Percentiles rank a stretch among this genome's conserved stretches.
phyloP scores from a whole-genome alignment of 2,888 invertebrate species.

The Acanthosepion lycidas region DNA sequence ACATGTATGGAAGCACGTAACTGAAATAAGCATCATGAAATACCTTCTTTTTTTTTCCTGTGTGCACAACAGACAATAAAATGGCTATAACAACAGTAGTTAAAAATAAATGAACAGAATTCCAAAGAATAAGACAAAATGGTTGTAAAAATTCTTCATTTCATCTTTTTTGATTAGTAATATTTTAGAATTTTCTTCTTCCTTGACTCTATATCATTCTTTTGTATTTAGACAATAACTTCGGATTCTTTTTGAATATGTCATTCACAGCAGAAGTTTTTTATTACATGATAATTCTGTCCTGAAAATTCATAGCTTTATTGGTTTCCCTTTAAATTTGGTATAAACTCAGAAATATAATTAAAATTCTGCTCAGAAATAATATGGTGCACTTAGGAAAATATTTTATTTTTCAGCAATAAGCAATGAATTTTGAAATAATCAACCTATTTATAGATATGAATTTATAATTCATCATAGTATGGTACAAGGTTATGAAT shows the following conservation, averaged over 20 bases:
- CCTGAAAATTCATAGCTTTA: neutral
- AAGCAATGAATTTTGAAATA: neutral
- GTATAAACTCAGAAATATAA: neutral
- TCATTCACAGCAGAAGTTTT: too few relatives aligned
- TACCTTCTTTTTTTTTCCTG: neutral
- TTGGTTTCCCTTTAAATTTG: neutral
- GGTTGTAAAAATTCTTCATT: neutral
- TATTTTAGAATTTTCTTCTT: neutral
- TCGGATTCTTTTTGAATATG: too few relatives aligned
- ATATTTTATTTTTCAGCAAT: neutral
- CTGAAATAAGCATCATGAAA: neutral
- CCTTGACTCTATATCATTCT: neutral
- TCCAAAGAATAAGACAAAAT: neutral
- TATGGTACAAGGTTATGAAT: neutral
- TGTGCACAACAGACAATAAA: neutral
- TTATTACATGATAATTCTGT: too few relatives aligned
- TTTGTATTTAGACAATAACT: too few relatives aligned
- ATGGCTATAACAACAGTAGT: neutral
- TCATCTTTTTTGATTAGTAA: neutral
- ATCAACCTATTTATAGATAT: neutral
- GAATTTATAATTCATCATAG: neutral
- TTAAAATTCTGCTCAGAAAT: neutral
- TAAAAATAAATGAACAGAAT: neutral
- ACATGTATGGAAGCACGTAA: neutral
- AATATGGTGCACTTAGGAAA: neutral